phyloP scores from a whole-genome alignment of 64 coral and sea anemone species.

The Trachythela sp. region DNA sequence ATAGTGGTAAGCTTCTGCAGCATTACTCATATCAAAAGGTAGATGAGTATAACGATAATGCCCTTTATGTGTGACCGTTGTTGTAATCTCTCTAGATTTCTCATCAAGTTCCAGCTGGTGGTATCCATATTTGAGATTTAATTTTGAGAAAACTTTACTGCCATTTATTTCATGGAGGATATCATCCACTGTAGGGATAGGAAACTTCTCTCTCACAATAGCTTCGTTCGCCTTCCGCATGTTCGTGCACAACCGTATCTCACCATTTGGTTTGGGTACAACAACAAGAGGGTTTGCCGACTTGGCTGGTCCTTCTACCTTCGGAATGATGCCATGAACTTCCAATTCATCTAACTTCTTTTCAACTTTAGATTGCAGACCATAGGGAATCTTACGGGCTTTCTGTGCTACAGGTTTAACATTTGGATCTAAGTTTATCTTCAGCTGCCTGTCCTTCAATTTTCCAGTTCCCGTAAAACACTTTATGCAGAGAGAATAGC shows the following conservation, averaged over 20 bases:
- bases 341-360: neutral
- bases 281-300: neutral
- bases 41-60: neutral
- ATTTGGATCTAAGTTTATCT: neutral
- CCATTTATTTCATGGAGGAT: neutral
- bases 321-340: neutral
- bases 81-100: neutral
- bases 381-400: neutral
- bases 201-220: neutral
- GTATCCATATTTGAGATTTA: neutral
- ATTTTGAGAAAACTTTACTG: neutral
- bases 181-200: neutral
- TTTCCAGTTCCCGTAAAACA: neutral
- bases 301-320: neutral
- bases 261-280: neutral
- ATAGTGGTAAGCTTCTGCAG: neutral
- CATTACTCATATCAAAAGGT: neutral
- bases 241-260: neutral
- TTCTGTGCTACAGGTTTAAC: neutral
- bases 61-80: neutral
- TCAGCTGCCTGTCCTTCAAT: neutral
- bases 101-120: neutral
- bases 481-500: too few species aligned
- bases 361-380: neutral
- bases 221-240: neutral